These are phyloP conservation scores for Chouioia cunea DNA, from an alignment of 2,888 invertebrate species.

Conservation along the genomic window DNA sequence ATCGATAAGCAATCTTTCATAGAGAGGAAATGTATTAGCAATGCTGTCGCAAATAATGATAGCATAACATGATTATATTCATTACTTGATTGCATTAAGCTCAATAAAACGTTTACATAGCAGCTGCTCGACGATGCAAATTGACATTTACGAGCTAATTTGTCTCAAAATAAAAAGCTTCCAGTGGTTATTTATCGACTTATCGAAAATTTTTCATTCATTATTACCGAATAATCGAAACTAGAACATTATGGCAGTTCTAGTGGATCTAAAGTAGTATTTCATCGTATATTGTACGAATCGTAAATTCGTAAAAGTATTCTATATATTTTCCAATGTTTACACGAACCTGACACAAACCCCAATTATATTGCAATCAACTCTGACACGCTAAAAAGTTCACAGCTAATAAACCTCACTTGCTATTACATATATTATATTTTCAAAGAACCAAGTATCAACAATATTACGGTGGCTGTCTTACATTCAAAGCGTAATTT, in stretches of 20 bases:
- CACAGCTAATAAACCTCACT: constrained; percentile 33
- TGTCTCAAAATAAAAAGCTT: neutral
- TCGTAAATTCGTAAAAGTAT: too few relatives aligned
- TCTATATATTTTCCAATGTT: neutral
- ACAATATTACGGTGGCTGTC: too few relatives aligned
- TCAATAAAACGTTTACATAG: constrained; percentile 14
- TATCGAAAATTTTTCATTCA: too few relatives aligned
- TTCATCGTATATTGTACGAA: too few relatives aligned
- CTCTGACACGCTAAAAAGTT: constrained; percentile 18
- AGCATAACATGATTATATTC: constrained; percentile 21
- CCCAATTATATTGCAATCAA: constrained; percentile 27
- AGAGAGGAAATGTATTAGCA: neutral
- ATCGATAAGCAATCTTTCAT: constrained; percentile 38
- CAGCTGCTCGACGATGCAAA: constrained; percentile 15
- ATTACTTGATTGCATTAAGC: constrained; percentile 23
- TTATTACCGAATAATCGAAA: too few relatives aligned
- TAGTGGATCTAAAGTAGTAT: too few relatives aligned
- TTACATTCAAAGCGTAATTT: too few relatives aligned
- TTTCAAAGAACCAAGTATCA: constrained; percentile 6
- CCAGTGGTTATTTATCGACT: too few relatives aligned
- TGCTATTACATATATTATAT: constrained; percentile 11
- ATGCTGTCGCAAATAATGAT: constrained; percentile 4
- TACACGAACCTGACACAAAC: constrained; percentile 10
- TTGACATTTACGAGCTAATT: constrained; percentile 22
- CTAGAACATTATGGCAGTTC: too few relatives aligned